These are phyloP conservation scores for Artibeus jamaicensis DNA, from an alignment of 2,797 vertebrate genomes.

Conservation along the genomic window DNA sequence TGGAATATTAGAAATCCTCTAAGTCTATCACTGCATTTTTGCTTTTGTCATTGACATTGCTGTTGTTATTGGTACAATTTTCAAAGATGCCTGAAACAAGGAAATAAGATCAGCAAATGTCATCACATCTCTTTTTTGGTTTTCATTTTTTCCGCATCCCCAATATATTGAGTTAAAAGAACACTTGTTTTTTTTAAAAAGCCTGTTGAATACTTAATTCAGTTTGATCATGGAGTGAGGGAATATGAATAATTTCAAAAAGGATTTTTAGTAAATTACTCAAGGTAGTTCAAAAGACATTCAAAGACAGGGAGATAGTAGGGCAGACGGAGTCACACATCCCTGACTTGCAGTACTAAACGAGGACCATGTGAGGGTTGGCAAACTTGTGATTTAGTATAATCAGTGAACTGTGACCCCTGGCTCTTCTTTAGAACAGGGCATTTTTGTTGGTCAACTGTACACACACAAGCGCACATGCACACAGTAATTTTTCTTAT, in stretches of 20 bases:
- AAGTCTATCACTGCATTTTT: background rate
- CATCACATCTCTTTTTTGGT: background rate
- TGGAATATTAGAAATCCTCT: background rate
- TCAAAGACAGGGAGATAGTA: background rate
- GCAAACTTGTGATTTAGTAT: background rate
- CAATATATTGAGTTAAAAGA: background rate
- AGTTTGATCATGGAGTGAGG: background rate
- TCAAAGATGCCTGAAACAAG: background rate
- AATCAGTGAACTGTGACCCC: background rate
- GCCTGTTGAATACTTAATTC: background rate
- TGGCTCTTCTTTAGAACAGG: background rate
- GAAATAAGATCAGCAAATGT: background rate
- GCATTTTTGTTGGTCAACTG: background rate
- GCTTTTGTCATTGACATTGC: background rate
- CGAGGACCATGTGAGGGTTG: background rate
- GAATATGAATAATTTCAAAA: background rate
- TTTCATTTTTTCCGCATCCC: background rate
- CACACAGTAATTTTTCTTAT: background rate
- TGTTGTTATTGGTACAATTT: background rate
- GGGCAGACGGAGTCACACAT: background rate
- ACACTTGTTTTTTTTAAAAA: background rate
- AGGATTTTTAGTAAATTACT: background rate
- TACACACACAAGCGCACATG: background rate
- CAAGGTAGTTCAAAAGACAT: constrained; percentile 10
- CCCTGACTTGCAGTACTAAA: background rate